Conservation (phyloP, 2,113 vertebrate genomes). For the Strix aluco region DNA sequence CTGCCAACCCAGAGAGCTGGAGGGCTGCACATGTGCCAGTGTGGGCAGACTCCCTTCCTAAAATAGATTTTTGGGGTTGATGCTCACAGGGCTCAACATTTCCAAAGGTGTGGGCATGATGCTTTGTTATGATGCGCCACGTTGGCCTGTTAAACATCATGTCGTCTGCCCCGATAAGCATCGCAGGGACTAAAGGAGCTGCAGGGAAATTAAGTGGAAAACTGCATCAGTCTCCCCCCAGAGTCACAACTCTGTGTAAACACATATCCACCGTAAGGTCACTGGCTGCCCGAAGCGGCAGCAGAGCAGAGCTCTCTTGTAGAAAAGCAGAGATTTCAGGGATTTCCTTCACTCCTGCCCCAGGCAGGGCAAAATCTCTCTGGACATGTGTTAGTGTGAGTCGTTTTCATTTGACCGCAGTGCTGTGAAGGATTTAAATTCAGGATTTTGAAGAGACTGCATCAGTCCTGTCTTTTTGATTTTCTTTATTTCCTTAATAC, state of each 20-base stretch:
- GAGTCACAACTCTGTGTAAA: not conserved
- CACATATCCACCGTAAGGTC: not conserved
- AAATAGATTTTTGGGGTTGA: not conserved
- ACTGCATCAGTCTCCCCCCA: not conserved
- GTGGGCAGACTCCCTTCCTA: not conserved
- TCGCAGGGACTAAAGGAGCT: not conserved
- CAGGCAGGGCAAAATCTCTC: not conserved
- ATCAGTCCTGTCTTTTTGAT: not conserved
- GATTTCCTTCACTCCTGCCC: not conserved
- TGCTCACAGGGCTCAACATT: not conserved
- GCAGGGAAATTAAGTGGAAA: not conserved
- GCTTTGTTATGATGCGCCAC: not conserved
- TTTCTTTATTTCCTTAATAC: not conserved
- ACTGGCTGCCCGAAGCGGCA: not conserved
- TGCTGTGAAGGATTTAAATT: not conserved
- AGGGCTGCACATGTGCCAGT: not conserved
- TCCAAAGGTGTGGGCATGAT: not conserved
- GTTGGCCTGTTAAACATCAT: accelerated
- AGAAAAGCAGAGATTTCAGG: not conserved
- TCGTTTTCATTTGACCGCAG: not conserved
- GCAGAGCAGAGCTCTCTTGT: not conserved
- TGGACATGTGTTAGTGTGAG: not conserved
- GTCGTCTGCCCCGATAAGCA: accelerated
- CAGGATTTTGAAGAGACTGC: not conserved
- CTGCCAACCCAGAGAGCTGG: not conserved